phyloP scores from a whole-genome alignment of 2,888 invertebrate species.

The Eumacrocentrus americanus region DNA sequence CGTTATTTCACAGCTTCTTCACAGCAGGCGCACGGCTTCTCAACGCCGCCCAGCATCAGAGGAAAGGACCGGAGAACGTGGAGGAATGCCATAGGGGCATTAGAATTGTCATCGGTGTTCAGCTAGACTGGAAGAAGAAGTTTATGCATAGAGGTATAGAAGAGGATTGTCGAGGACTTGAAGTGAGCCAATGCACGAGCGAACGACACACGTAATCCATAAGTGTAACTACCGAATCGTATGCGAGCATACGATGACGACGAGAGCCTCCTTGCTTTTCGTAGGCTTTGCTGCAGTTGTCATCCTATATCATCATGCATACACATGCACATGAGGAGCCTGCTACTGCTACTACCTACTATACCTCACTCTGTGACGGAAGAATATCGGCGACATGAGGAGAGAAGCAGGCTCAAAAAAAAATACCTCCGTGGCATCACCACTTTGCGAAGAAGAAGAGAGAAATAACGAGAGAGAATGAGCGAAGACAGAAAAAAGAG shows the following conservation, averaged over 20 bases:
- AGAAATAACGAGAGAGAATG: constrained; percentile 6
- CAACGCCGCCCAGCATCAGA: background rate
- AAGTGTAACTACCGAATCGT: constrained; percentile 22
- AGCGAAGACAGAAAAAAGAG: background rate
- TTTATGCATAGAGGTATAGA: background rate
- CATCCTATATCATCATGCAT: too few species aligned
- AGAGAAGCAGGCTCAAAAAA: constrained; percentile 32
- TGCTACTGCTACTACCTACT: background rate
- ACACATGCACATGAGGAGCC: background rate
- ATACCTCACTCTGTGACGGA: background rate
- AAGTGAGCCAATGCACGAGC: constrained; percentile 13
- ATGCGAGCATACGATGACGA: constrained; percentile 14
- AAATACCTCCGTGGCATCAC: constrained; percentile 25
- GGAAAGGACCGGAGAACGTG: background rate
- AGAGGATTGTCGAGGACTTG: constrained; percentile 9
- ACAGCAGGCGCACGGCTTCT: background rate
- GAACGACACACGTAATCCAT: constrained; percentile 22
- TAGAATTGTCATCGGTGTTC: constrained; percentile 1
- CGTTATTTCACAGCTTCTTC: constrained; percentile 9
- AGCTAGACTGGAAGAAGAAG: constrained; percentile 9
- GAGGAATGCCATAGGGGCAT: constrained; percentile 1
- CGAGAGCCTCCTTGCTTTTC: background rate
- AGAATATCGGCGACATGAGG: constrained; percentile 6
- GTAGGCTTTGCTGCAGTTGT: too few species aligned
- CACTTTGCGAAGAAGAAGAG: constrained; percentile 5